Conservation (phyloP, 1,140 invertebrate species). For the Leptopilina clavipes region DNA sequence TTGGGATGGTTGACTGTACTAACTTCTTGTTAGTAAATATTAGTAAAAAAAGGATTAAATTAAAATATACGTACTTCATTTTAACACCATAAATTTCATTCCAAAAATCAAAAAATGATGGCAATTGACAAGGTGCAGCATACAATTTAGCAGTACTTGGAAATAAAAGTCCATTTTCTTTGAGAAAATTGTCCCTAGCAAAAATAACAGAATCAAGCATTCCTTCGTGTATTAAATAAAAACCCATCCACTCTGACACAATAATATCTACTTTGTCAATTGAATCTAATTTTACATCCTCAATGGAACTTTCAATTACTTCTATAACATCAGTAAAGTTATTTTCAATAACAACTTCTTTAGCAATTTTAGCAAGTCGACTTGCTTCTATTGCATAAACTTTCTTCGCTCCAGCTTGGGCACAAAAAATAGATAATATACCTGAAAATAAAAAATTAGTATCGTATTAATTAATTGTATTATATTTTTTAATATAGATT, state of each 20-base stretch:
- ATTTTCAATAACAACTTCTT: slow-evolving; percentile 86
- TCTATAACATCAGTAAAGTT: slow-evolving; percentile 78
- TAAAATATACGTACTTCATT: slow-evolving; percentile 83
- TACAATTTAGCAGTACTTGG: slow-evolving; percentile 66
- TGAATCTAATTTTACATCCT: slow-evolving; percentile 84
- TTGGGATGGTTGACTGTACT: too few relatives aligned
- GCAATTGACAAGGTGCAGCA: slow-evolving; percentile 80
- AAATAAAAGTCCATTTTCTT: slow-evolving; percentile 80
- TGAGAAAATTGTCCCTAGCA: slow-evolving; percentile 93
- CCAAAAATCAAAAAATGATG: slow-evolving; percentile 87
- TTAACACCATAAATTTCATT: slow-evolving; percentile 95
- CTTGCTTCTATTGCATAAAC: slow-evolving; percentile 96
- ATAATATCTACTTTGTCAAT: slow-evolving; percentile 94
- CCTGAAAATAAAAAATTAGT: slow-evolving; percentile 70
- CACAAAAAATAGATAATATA: slow-evolving; percentile 96
- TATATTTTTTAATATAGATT: too few relatives aligned
- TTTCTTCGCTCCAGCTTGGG: slow-evolving; percentile 91
- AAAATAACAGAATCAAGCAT: slow-evolving; percentile 96
- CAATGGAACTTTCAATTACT: slow-evolving; percentile 86
- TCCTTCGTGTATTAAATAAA: slow-evolving; percentile 97
- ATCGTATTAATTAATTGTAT: too few relatives aligned
- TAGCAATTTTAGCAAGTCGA: slow-evolving; percentile 86
- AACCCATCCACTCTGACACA: slow-evolving; percentile 99
- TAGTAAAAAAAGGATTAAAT: neutral
- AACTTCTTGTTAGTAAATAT: too few relatives aligned